Base-by-base conservation (phyloP, 2,797 vertebrate species). In the Novumbra hubbsi region DNA sequence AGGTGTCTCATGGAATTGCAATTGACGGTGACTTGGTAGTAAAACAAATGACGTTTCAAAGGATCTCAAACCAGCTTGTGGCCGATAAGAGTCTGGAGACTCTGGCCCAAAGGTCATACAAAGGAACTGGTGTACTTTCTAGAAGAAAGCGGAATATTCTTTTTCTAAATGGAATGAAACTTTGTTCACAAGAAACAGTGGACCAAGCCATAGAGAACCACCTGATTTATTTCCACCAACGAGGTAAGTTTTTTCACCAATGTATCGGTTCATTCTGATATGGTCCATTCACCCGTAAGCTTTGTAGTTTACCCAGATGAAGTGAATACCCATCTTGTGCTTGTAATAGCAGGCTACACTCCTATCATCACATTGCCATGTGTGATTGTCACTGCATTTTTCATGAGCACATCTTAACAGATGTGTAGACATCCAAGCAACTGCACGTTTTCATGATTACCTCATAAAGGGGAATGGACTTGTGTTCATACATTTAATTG, bases 131-230 rank as follows among this genome's bases (percentile, higher is more conserved):
- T 0, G 71, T 89, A 70, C 74, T 93, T 4, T 83, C 89, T 15
- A 89, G 98, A 41, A 92, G 84, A 64, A 96, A 88, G 70, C 81
- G 97, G 45, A 93, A 93, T 1, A 41, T 95, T 70, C 81, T 97
- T 74, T 97, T 98, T 83, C 94, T 96, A 62, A 94, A 89, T 52
- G 96, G 96, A 88, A 93, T 99, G 27, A 96, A 96, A 87, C 87
- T 96, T 27, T 99, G 98, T 82, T 86, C 91, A 1, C 95, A 95
- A 71, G 97, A 99, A 86, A 95, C 94, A 0, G 63, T 95, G 4
- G 89, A 96, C 76, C 93, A 98, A 84, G 95, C 93, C 0, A 75
- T 95, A 60, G 79, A 84, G 75, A 95, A 94, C 87, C 96, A 99
- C 72, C 89, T 97, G 66, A 93, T 88, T 41, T 99, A 95, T 88